Conservation (phyloP, 2,888 invertebrate species). For the Mesodorylaimus sp. region DNA sequence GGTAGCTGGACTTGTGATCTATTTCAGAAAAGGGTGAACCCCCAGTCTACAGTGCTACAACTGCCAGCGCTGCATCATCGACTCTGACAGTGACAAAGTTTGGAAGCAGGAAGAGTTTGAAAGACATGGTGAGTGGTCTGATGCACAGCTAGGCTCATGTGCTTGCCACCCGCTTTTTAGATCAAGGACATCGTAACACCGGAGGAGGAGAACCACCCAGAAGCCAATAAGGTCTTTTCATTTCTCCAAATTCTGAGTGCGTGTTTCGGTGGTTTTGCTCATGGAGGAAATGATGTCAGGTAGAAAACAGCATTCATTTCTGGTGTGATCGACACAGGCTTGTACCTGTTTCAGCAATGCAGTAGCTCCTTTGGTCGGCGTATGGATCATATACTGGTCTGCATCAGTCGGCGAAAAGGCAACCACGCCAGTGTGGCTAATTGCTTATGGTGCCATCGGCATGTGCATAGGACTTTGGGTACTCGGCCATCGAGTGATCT, state of each 20-base stretch:
- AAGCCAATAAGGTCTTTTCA: slow-evolving; percentile 51
- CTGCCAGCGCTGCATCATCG: too few relatives aligned
- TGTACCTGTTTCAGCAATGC: slow-evolving; percentile 91
- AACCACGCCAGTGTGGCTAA: slow-evolving; percentile 70
- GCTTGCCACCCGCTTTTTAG: too few relatives aligned
- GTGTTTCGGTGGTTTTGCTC: slow-evolving; percentile 95
- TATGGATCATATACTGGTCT: slow-evolving; percentile 74
- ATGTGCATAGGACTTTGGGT: slow-evolving; percentile 88
- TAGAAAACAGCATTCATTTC: too few relatives aligned
- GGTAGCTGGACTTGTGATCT: too few relatives aligned
- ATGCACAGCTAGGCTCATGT: too few relatives aligned
- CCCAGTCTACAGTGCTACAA: too few relatives aligned
- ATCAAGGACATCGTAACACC: neutral
- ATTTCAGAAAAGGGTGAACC: too few relatives aligned
- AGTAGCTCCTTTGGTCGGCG: slow-evolving; percentile 81
- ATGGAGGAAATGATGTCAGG: slow-evolving; percentile 96
- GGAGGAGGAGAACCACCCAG: slow-evolving; percentile 1
- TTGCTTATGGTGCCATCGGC: slow-evolving; percentile 83
- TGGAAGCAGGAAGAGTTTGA: too few relatives aligned
- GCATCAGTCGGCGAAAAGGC: slow-evolving; percentile 43
- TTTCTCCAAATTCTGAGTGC: slow-evolving; percentile 91
- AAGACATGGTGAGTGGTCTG: too few relatives aligned
- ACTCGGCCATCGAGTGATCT: slow-evolving; percentile 85
- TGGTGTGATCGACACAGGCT: too few relatives aligned
- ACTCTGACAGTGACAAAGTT: too few relatives aligned